phyloP scores from a whole-genome alignment of 1,140 invertebrate species.

The Spodoptera frugiperda region DNA sequence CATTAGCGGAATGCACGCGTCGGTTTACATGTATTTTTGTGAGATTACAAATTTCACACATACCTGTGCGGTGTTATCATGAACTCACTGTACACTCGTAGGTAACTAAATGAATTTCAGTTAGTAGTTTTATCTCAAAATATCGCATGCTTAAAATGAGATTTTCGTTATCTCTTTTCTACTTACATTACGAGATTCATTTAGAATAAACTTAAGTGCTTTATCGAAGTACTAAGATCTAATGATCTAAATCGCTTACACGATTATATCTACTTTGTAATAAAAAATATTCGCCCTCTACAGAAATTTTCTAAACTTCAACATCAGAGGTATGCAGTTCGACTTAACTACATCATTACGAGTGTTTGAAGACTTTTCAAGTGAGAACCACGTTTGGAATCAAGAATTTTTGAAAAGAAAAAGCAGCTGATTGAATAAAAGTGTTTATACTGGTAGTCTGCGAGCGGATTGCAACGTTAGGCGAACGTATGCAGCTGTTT shows the following conservation, averaged over 20 bases:
- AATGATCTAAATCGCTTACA: background rate
- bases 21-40: conserved; percentile 62
- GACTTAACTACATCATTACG: conserved; percentile 38
- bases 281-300: conserved; percentile 15
- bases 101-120: background rate
- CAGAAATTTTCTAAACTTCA: conserved; percentile 24
- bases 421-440: conserved; percentile 34
- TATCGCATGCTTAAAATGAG: background rate
- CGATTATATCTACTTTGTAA: conserved; percentile 20
- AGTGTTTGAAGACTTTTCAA: conserved; percentile 33
- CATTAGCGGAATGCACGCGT: conserved; percentile 70
- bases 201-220: background rate
- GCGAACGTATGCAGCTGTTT: conserved; percentile 38
- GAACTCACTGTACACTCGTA: conserved; percentile 31
- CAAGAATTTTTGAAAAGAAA: conserved; percentile 35
- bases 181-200: background rate
- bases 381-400: conserved; percentile 29
- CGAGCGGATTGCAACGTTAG: conserved; percentile 20
- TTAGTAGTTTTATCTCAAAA: background rate
- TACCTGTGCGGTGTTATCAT: conserved; percentile 51
- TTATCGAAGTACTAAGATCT: conserved; percentile 6
- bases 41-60: conserved; percentile 60
- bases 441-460: background rate
- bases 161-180: background rate
- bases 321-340: conserved; percentile 30